Base-by-base conservation (phyloP, 2,113 vertebrate species). In the Gallinago jamesoni region DNA sequence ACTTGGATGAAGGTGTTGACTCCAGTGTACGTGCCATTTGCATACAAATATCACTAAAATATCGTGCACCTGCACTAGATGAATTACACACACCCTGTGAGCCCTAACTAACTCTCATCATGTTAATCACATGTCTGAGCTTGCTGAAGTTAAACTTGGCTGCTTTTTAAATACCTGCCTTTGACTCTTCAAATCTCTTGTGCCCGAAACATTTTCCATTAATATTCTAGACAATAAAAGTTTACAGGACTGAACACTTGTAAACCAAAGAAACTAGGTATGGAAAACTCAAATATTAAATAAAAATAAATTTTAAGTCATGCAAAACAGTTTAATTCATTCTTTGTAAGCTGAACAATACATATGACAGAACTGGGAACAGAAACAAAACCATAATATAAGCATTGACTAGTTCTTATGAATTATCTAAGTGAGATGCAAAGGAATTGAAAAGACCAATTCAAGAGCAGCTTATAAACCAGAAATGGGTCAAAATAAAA, bases 281-380 rank as follows among this genome's bases (percentile, higher is more conserved):
- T 24, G 12, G 12, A 76, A 87, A 93, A 52, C 2, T 35, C 23
- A 79, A 35, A 90, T 60, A 85, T 78, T 35, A 56, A 84, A 79
- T n/a, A 27, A 89, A 84, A 90, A 43, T 13, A n/a, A 21, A 12
- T 22, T 22, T 74, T 11, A 43, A 70, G 22, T 56, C 43, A 5
- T 88, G 24, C 10, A 89, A 86, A 87, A 73, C 12, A 30, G 25
- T 56, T 60, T 17, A 64, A 77, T 50, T 74, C 11, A 41, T 83
- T 27, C 25, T 68, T 88, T 15, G 2, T 72, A 66, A 62, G 14
- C 6, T 79, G 56, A 87, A 41, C 14, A 85, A 48, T 52, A 6
- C 6, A 48, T 66, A 48, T 0, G 0, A 75, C 14, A 64, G n/a
- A 68, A 69, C 19, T 55, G 28, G 28, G 41, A 80, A 12, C 37